phyloP scores from a whole-genome alignment of 2,113 vertebrate species.

The Etheostoma spectabile region DNA sequence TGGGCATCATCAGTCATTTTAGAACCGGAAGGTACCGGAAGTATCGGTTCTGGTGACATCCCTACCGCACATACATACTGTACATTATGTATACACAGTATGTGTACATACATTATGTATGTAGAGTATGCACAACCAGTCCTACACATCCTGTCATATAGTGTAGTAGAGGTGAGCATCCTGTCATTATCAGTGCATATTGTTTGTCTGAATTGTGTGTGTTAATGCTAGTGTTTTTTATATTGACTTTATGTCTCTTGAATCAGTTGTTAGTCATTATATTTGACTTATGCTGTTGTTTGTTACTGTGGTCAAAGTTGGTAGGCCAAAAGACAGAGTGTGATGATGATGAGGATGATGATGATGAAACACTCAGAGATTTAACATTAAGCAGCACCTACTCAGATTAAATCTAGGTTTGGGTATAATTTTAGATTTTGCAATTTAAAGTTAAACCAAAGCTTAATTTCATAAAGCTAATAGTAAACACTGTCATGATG shows the following conservation, averaged over 20 bases:
- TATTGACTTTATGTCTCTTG: neutral
- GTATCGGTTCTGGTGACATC: too few relatives aligned
- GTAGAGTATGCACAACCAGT: neutral
- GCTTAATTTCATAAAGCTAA: neutral
- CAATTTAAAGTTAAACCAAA: neutral
- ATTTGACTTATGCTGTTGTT: neutral
- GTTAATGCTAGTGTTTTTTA: neutral
- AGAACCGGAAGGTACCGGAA: too few relatives aligned
- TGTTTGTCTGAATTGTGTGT: conserved; percentile 1
- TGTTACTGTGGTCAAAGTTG: neutral
- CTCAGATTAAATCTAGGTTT: neutral
- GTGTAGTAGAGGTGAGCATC: neutral
- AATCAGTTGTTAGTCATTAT: neutral
- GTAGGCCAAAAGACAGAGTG: neutral
- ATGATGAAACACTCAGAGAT: neutral
- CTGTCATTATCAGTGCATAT: neutral
- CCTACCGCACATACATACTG: neutral
- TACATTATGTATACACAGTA: neutral
- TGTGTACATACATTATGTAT: neutral
- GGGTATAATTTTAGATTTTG: neutral
- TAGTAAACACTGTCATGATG: neutral
- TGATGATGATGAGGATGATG: too few relatives aligned
- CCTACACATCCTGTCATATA: conserved; percentile 1
- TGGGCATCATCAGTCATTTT: too few relatives aligned
- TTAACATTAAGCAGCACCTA: neutral